Conservation (phyloP, 2,797 vertebrate genomes). For the Coranthus polyacanthus region DNA sequence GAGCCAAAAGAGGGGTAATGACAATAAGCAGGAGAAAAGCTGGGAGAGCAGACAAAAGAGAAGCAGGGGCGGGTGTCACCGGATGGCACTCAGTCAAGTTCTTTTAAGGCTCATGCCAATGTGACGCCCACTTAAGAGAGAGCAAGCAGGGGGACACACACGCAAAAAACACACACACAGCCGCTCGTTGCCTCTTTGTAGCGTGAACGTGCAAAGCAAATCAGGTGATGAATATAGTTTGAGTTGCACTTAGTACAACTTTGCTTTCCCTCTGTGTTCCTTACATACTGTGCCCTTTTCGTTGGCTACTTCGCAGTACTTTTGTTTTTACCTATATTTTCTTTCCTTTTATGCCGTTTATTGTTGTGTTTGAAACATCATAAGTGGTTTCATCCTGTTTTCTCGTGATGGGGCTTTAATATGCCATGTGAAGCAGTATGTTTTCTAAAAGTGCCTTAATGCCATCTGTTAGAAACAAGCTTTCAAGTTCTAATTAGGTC, state of each 20-base stretch:
- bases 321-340: conserved; percentile 15
- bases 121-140: conserved; percentile 58
- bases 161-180: conserved; percentile 10
- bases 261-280: background rate
- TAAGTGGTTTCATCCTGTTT: no score
- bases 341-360: conserved; percentile 29
- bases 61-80: conserved; percentile 58
- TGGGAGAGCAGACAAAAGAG: conserved; percentile 43
- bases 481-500: conserved; percentile 58
- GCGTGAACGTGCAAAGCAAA: conserved; percentile 34
- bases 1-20: conserved; percentile 29
- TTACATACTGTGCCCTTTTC: background rate
- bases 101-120: conserved; percentile 56
- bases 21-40: conserved; percentile 57
- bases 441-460: conserved; percentile 22
- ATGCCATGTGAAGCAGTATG: conserved; percentile 24
- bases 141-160: conserved; percentile 15
- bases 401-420: conserved; percentile 14
- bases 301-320: background rate
- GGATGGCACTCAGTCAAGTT: conserved; percentile 73
- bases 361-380: conserved; percentile 24
- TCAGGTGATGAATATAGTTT: conserved; percentile 38
- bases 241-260: conserved; percentile 32
- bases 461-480: conserved; percentile 36
- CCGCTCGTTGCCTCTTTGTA: conserved; percentile 15